A percentile compares a stretch with the other conserved stretches of the same genome.
Evolutionary conservation across 2,888 invertebrate genomes (phyloP).

Genomic region (Pimpla rufipes): DNA sequence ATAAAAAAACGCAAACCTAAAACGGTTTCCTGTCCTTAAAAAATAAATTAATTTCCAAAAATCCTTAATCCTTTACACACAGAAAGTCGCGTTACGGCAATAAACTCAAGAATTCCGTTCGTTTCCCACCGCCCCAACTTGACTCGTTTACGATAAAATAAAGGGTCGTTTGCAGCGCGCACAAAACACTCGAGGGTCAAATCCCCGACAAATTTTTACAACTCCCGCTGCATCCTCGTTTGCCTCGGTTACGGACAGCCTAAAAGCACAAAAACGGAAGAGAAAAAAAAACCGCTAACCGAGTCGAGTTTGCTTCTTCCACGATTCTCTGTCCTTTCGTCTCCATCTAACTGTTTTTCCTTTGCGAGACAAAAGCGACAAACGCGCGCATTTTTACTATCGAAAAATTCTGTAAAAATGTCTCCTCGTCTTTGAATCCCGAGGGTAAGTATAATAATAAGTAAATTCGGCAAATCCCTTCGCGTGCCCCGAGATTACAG

Average conservation of each 20-base stretch:
- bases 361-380: background rate
- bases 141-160: slow-evolving; percentile 61
- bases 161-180: slow-evolving; percentile 38
- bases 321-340: slow-evolving; percentile 21
- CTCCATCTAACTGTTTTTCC: slow-evolving; percentile 25
- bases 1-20: background rate
- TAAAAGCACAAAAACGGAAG: no score
- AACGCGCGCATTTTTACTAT: slow-evolving; percentile 40
- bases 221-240: background rate
- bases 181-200: slow-evolving; percentile 12
- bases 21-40: background rate
- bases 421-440: background rate
- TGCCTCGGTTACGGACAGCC: slow-evolving; percentile 8
- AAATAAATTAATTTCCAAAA: background rate
- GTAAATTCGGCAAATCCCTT: no score
- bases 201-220: slow-evolving; percentile 55
- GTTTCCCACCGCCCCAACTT: no score
- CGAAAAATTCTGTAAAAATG: slow-evolving; percentile 17
- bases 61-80: slow-evolving; percentile 23
- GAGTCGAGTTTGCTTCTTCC: slow-evolving; percentile 37
- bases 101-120: no score
- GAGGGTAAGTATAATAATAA: background rate
- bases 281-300: slow-evolving; percentile 65
- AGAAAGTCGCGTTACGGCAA: background rate
- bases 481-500: slow-evolving; percentile 47